phyloP scores from a whole-genome alignment of 2,888 invertebrate genomes.

The Tanytarsus gracilentus region DNA sequence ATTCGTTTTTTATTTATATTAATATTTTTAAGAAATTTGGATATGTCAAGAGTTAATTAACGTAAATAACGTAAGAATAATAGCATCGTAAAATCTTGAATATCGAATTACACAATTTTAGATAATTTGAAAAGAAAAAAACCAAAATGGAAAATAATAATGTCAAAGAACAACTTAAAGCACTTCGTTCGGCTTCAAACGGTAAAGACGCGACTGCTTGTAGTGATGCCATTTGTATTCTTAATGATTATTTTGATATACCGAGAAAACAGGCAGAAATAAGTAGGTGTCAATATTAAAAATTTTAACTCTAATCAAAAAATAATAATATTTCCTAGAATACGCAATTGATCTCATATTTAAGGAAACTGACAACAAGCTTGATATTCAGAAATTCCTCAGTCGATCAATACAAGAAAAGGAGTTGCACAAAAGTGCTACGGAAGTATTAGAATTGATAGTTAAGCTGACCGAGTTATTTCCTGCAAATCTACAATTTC shows the following conservation, averaged over 20 bases:
- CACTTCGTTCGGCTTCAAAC: background rate
- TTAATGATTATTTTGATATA: constrained; percentile 1
- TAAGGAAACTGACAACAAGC: constrained; percentile 1
- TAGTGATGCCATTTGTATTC: background rate
- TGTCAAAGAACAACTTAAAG: background rate
- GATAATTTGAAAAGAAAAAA: too few relatives aligned
- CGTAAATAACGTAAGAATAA: too few relatives aligned
- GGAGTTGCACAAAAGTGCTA: background rate
- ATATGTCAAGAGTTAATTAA: too few relatives aligned
- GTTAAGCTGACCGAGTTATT: background rate
- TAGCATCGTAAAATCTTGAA: too few relatives aligned
- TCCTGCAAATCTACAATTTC: background rate
- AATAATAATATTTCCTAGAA: background rate
- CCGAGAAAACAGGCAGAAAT: background rate
- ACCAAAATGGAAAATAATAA: too few relatives aligned
- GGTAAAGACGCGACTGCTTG: background rate
- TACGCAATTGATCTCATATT: constrained; percentile 13
- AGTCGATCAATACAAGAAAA: background rate
- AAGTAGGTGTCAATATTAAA: background rate
- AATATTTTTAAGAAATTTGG: too few relatives aligned
- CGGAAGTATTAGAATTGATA: background rate
- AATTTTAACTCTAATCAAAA: background rate
- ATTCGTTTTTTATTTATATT: too few relatives aligned
- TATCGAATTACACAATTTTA: too few relatives aligned
- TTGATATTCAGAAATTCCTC: background rate